Evolutionary conservation across 1,140 invertebrate genomes (phyloP).

Genomic region (Drosophila simulans): DNA sequence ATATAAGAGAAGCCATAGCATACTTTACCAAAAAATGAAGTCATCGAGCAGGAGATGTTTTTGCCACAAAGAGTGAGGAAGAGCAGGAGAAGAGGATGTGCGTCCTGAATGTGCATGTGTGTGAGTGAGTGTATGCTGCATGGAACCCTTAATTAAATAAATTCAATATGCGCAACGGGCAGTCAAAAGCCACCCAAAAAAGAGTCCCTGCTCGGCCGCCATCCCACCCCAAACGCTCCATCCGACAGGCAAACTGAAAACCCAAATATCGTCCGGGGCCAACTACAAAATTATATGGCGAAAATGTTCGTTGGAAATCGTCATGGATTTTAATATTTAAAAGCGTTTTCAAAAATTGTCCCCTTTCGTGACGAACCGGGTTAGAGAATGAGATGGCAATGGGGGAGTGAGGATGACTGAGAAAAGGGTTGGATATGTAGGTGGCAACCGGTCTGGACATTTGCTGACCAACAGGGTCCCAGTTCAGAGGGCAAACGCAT

Average conservation of each 20-base stretch:
- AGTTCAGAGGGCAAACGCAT: conserved; percentile 81
- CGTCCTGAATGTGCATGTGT: conserved; percentile 1
- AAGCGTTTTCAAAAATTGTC: conserved; percentile 83
- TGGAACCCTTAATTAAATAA: conserved; percentile 83
- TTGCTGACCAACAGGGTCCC: conserved; percentile 69
- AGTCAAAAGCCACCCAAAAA: conserved; percentile 52
- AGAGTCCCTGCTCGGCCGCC: conserved; percentile 3
- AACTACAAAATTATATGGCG: conserved; percentile 75
- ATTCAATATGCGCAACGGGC: conserved; percentile 82
- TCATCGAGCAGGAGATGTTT: conserved; percentile 56
- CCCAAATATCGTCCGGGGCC: conserved; percentile 37
- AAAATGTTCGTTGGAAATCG: conserved; percentile 79
- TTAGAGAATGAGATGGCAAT: background rate
- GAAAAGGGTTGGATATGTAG: conserved; percentile 20
- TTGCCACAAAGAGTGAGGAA: background rate
- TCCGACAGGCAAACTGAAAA: conserved; percentile 17
- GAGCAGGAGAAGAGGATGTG: background rate
- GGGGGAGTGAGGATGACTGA: background rate
- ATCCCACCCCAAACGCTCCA: background rate
- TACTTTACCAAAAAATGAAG: conserved; percentile 75
- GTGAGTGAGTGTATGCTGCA: conserved; percentile 52
- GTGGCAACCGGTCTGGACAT: conserved; percentile 52
- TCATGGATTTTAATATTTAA: conserved; percentile 84
- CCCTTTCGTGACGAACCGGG: conserved; percentile 17
- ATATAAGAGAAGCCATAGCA: conserved; percentile 54